Conservation (phyloP, 64 coral and sea anemone species). For the Anthopleura sola region DNA sequence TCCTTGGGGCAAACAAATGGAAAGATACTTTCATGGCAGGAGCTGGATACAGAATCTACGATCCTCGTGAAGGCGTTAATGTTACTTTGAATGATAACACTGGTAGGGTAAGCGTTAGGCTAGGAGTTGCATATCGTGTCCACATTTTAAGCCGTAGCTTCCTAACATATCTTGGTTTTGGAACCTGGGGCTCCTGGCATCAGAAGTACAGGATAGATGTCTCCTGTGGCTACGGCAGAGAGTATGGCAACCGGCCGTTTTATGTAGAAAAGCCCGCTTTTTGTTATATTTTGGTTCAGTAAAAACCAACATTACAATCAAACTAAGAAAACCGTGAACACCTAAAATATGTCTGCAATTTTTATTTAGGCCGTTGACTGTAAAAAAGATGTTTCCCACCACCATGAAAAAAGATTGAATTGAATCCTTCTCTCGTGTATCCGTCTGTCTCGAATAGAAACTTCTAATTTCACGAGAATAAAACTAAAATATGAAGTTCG, state of each 20-base stretch:
- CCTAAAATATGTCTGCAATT: no score
- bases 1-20: neutral
- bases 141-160: no score
- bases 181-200: neutral
- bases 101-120: neutral
- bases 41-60: neutral
- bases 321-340: no score
- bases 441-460: no score
- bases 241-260: neutral
- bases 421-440: no score
- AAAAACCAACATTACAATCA: neutral
- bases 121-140: neutral
- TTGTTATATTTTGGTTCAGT: conserved; percentile 9
- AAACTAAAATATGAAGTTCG: no score
- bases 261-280: neutral
- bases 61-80: neutral
- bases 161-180: neutral
- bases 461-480: no score
- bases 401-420: no score
- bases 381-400: no score
- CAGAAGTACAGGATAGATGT: neutral
- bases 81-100: neutral
- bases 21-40: neutral
- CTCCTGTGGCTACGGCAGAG: neutral
- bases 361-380: no score